Evolutionary conservation across 2,888 invertebrate species (phyloP).

Genomic region (Eilema griseolum): DNA sequence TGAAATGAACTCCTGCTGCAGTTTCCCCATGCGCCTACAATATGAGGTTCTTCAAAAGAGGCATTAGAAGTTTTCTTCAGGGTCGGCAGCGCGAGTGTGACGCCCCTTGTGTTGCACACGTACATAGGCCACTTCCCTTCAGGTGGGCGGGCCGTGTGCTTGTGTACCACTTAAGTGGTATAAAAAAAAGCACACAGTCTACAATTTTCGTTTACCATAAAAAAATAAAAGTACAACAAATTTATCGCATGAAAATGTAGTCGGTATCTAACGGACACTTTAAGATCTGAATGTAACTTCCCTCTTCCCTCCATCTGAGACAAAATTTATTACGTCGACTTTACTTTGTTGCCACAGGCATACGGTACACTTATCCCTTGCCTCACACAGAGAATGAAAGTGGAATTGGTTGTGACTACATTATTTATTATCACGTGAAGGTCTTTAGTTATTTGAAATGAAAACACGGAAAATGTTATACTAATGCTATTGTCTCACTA

Average conservation of each 20-base stretch:
- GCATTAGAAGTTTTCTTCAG: too few species aligned
- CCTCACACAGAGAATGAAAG: background rate
- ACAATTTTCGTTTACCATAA: background rate
- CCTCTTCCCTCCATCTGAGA: background rate
- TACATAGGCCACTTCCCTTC: too few species aligned
- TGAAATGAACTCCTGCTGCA: too few species aligned
- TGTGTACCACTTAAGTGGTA: too few species aligned
- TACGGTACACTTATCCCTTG: background rate
- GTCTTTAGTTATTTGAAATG: background rate
- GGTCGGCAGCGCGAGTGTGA: too few species aligned
- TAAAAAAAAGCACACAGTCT: background rate
- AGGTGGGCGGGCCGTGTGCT: too few species aligned
- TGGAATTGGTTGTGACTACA: background rate
- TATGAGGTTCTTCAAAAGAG: too few species aligned
- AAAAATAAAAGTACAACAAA: background rate
- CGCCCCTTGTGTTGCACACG: too few species aligned
- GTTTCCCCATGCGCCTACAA: too few species aligned
- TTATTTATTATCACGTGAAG: background rate
- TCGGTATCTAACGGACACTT: background rate
- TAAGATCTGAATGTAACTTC: conserved; percentile 1
- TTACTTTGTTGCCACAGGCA: background rate
- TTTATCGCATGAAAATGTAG: background rate
- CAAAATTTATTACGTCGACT: conserved; percentile 1
- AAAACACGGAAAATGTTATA: background rate
- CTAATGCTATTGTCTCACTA: background rate